phyloP scores from a whole-genome alignment of 2,113 vertebrate genomes.

The Mugil cephalus region DNA sequence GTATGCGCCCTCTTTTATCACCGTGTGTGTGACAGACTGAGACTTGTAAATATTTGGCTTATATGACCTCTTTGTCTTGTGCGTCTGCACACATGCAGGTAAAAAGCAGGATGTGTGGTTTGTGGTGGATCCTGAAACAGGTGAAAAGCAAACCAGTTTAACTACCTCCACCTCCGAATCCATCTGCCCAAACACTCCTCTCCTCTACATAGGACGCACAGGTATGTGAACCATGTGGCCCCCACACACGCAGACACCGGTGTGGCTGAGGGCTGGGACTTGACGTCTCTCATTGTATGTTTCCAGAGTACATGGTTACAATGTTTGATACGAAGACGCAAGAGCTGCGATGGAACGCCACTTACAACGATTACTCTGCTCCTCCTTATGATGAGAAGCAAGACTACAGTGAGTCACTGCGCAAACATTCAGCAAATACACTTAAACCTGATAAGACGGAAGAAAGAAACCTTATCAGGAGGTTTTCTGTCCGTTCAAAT shows the following conservation, averaged over 20 bases:
- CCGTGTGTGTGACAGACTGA: neutral
- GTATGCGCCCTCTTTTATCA: neutral
- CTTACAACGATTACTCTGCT: constrained; percentile 93
- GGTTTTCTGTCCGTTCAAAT: no score
- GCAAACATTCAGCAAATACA: neutral
- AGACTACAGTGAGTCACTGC: constrained; percentile 88
- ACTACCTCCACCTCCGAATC: constrained; percentile 90
- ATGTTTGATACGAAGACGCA: constrained; percentile 95
- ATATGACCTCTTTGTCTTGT: neutral
- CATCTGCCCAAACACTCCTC: constrained; percentile 88
- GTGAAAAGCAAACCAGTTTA: constrained; percentile 93
- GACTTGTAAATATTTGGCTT: neutral
- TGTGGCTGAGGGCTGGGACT: neutral
- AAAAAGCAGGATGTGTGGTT: constrained; percentile 98
- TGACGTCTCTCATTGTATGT: neutral
- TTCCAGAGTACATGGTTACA: constrained; percentile 93
- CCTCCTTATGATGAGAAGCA: constrained; percentile 84
- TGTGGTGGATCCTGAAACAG: constrained; percentile 94
- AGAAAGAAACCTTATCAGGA: no score
- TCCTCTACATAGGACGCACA: constrained; percentile 94
- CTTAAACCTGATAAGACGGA: neutral
- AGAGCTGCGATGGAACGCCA: constrained; percentile 93
- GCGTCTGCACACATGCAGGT: constrained; percentile 76
- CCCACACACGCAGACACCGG: neutral
- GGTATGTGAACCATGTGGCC: constrained; percentile 73